Base-by-base conservation (phyloP, 2,888 invertebrate genomes). In the Nycteola revayana region DNA sequence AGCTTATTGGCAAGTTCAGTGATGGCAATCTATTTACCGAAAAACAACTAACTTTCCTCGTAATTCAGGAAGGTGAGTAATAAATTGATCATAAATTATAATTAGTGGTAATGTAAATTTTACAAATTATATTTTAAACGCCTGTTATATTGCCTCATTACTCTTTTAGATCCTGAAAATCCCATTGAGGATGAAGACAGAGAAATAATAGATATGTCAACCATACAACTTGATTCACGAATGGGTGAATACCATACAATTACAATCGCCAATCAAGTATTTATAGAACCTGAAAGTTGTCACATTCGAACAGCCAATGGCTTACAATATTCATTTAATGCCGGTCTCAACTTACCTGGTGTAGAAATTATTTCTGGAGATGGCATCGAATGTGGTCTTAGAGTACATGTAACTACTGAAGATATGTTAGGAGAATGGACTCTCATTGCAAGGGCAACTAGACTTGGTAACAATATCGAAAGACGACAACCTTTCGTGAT, bases 351-450 rank as follows among this genome's bases (percentile, higher is more conserved):
- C 10, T 14, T 71, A 1, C 22, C 61, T 2, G 69, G 69, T 17
- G 44, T 81, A 1, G 51, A 70, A 48, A 47, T 62, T 7, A 30
- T 76, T 4, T 23, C 55, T 20, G 58, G 48, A 14, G 7, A 11
- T 7, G 34, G 42, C 1, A 46, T 67, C 10, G 63, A 66, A 10
- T 84, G 85, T 35, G 76, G 75, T 1, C 48, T 83, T 1, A 36
- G 27, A 1, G 28, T 85, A 0, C 49, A 42, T 7, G 60, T 81
- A 0, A 10, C 40, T 10, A 51, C 65, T 0, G 66, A 70, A 34
- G 60, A 70, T 4, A 41, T 57, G 29, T 36, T 76, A 2, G 85
- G 85, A 4, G 53, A 68, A 14, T 85, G 84, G 83, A 63, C 54
- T n/a, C 58, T 85, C 8, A 66, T 80, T 3, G 65, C 75, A 6